phyloP scores from a whole-genome alignment of 2,888 invertebrate genomes.

The Acrobasis consociella region DNA sequence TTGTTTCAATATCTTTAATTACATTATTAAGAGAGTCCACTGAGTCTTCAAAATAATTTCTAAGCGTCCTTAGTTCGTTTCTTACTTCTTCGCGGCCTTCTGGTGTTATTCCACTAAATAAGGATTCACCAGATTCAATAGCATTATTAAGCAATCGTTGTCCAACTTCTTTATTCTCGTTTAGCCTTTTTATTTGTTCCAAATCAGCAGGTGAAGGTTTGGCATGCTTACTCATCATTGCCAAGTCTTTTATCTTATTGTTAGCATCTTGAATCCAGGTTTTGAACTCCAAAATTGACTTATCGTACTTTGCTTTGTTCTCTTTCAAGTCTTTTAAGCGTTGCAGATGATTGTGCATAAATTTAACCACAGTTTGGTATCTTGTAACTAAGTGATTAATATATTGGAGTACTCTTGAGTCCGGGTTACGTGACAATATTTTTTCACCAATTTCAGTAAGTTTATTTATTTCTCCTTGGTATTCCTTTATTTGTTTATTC shows the following conservation, averaged over 20 bases:
- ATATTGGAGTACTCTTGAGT: conserved; percentile 91
- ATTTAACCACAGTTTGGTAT: conserved; percentile 89
- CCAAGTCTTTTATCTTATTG: conserved; percentile 87
- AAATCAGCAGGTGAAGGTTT: conserved; percentile 90
- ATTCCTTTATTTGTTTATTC: conserved; percentile 84
- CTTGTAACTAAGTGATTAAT: conserved; percentile 89
- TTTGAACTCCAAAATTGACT: conserved; percentile 86
- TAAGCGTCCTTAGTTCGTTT: conserved; percentile 89
- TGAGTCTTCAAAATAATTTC: conserved; percentile 92
- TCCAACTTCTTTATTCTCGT: conserved; percentile 89
- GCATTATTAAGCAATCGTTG: conserved; percentile 90
- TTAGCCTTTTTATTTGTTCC: conserved; percentile 88
- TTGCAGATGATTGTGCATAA: conserved; percentile 86
- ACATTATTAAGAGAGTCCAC: conserved; percentile 92
- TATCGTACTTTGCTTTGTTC: conserved; percentile 87
- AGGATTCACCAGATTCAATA: conserved; percentile 92
- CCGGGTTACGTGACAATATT: conserved; percentile 89
- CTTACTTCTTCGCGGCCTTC: conserved; percentile 94
- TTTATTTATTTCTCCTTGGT: conserved; percentile 85
- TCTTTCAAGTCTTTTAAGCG: conserved; percentile 87
- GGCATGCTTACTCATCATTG: conserved; percentile 87
- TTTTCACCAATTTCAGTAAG: conserved; percentile 87
- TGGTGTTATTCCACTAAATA: conserved; percentile 93
- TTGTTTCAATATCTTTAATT: conserved; percentile 93
- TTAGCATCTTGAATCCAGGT: conserved; percentile 91